Percentiles rank a stretch among this genome's conserved stretches.
These are phyloP conservation scores for Haemorhous mexicanus DNA, from an alignment of 2,113 vertebrate genomes.

Conservation along the genomic window DNA sequence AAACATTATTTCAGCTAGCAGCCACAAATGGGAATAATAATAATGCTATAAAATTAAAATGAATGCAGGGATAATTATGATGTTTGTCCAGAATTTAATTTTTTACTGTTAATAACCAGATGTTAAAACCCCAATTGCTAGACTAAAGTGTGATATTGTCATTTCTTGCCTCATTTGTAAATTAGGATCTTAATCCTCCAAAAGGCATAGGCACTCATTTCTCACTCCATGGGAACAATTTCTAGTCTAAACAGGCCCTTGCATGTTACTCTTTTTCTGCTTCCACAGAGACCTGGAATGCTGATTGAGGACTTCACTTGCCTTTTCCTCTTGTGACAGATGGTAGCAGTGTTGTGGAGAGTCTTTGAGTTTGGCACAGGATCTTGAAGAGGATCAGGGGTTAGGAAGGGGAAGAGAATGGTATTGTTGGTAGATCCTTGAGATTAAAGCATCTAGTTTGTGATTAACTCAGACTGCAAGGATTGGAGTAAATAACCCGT, in stretches of 20 bases:
- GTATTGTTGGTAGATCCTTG: background rate
- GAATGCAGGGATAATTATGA: background rate
- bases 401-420: background rate
- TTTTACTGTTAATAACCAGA: background rate
- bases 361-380: background rate
- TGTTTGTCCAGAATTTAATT: background rate
- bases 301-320: background rate
- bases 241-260: background rate
- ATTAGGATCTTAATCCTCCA: background rate
- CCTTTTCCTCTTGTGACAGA: background rate
- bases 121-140: background rate
- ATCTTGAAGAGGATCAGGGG: background rate
- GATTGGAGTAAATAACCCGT: background rate
- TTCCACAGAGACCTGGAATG: background rate
- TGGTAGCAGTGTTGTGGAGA: background rate
- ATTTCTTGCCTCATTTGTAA: background rate
- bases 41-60: background rate
- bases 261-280: background rate
- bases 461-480: background rate
- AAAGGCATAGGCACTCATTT: background rate
- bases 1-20: background rate
- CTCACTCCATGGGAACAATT: background rate
- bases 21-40: background rate
- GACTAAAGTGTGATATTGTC: background rate
- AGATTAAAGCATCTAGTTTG: background rate